Base-by-base conservation (phyloP, 1,140 invertebrate genomes). In the Calycopis cecrops region DNA sequence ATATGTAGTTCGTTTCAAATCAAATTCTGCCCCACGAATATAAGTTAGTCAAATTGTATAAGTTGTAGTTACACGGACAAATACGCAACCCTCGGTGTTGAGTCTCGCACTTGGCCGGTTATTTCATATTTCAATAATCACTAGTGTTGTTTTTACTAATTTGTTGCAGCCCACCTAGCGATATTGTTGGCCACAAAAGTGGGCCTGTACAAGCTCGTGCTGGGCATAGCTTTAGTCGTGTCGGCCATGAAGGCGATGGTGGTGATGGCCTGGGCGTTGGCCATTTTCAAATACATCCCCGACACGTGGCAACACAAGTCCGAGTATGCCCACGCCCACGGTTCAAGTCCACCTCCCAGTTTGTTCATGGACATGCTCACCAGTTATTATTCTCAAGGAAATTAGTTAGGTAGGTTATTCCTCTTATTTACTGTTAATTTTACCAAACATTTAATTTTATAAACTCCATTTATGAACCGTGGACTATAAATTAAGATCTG, bases 151-250 rank as follows among this genome's bases (percentile, higher is more conserved):
- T n/a, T n/a, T n/a, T n/a, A n/a, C n/a, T 28, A 28, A 28, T 76
- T 70, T 79, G 73, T 82, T 85, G 48, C 79, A 85, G 81, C 73
- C 61, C 67, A 82, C 53, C 64, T 82, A 49, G 73, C 68, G 51
- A 76, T 80, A 37, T 12, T 76, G 14, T 48, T 79, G 18, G 76
- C 71, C 28, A 70, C 65, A 9, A 82, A 82, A 73, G 66, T 73
- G 48, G 79, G 81, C 11, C 64, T 85, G 9, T 68, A 61, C 67
- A 85, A 82, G 66, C 68, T 85, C 18, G 40, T 75, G 17, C 48
- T 83, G 49, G 78, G 67, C 40, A 81, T 85, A 58, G 78, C 67
- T 9, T 55, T 79, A 4, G 67, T 74, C 9, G 42, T 80, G 18
- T 66, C 71, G 4, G 62, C 57, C 7, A 65, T 85, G 14, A 83